phyloP scores from a whole-genome alignment of 2,888 invertebrate genomes.

The Phragmatobia fuliginosa region DNA sequence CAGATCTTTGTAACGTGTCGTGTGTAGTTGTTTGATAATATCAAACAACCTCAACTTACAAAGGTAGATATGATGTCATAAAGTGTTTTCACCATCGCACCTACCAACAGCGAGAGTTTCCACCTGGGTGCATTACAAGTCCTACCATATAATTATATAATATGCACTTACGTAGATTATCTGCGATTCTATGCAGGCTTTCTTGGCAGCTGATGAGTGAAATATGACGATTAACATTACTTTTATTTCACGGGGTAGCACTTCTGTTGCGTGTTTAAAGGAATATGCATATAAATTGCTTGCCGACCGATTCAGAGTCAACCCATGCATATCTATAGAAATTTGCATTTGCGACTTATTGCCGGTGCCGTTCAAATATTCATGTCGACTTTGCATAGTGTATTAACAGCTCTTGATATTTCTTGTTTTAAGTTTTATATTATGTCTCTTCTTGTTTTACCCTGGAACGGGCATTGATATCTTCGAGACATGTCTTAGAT shows the following conservation, averaged over 20 bases:
- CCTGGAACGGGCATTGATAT: too few species aligned
- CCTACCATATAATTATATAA: conserved; percentile 57
- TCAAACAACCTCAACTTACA: not conserved
- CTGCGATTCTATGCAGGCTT: conserved; percentile 44
- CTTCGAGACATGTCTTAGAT: too few species aligned
- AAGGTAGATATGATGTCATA: conserved; percentile 16
- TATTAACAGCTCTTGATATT: too few species aligned
- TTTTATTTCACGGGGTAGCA: not conserved
- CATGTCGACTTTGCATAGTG: not conserved
- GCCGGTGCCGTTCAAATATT: not conserved
- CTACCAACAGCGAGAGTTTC: conserved; percentile 66
- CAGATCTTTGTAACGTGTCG: not conserved
- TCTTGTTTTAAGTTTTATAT: too few species aligned
- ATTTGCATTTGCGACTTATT: not conserved
- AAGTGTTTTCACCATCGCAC: conserved; percentile 72
- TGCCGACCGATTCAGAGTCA: not conserved
- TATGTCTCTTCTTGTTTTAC: too few species aligned
- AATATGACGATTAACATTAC: conserved; percentile 5
- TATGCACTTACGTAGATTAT: conserved; percentile 41
- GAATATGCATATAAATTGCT: not conserved
- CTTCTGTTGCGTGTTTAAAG: not conserved
- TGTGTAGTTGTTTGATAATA: conserved; percentile 4
- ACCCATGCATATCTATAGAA: not conserved
- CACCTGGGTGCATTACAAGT: conserved; percentile 62
- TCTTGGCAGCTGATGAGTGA: conserved; percentile 42